Evolutionary conservation across 1,140 invertebrate genomes (phyloP), one percentile per base, ranked within the genome.

Genomic region (Drosophila nigromelanica): DNA sequence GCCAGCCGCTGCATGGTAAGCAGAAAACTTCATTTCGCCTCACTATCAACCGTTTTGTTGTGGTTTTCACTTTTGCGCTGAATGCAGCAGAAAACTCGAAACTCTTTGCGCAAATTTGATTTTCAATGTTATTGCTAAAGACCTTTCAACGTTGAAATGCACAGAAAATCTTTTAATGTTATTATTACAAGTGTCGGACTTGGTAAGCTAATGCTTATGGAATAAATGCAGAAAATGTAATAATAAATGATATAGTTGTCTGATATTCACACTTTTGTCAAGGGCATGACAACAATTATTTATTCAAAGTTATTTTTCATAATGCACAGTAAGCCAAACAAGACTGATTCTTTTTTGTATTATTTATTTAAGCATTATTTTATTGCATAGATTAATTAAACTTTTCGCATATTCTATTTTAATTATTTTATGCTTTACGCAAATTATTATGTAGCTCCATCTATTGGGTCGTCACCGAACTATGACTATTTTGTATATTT

Each of bases 21-120:
- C 81, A 78, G 14, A 86, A 86, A 73, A 67, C 6, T 43, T n/a
- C 42, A 64, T 73, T 47, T 80, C 76, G 60, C 37, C 11, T 21
- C 33, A 30, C 14, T 67, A 14, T 40, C 33, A 40, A 10, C 35
- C 8, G 33, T 30, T 67, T 56, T 63, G 33, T 63, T 70, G 48
- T 55, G 50, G 50, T 48, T 27, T 66, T 51, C 45, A 18, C n/a
- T 56, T 54, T 71, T 66, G 27, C 42, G 69, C 69, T 67, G 47
- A 67, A 33, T 15, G 15, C 39, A 59, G 62, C 62, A 72, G 55
- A 59, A 72, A 66, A 67, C 39, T 14, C 39, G 54, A 72, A 66
- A 45, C 69, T 66, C 39, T 58, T 59, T 21, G 14, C 15, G 52
- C 24, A 66, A 45, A 66, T 66, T 47, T 59, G 33, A 67, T 30